Percentiles rank a stretch among this genome's conserved stretches.
Evolutionary conservation across 2,113 vertebrate species (phyloP).

Genomic region (Leucopsar rothschildi): DNA sequence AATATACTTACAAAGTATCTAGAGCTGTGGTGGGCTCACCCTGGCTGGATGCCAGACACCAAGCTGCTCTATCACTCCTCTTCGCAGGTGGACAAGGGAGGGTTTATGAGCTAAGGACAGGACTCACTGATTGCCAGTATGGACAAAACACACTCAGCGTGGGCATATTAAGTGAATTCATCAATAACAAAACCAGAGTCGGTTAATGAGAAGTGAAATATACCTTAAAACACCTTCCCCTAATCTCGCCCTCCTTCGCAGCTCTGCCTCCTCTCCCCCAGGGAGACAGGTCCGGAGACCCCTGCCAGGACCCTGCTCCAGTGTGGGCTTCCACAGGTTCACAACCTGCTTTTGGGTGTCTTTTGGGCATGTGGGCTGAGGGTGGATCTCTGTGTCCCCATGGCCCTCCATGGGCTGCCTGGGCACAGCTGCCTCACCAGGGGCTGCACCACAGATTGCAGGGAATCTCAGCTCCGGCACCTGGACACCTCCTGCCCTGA

Average conservation of each 20-base stretch:
- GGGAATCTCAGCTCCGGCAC: rapidly evolving
- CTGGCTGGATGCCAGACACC: neutral
- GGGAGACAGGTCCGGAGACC: neutral
- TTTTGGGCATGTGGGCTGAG: neutral
- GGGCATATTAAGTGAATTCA: neutral
- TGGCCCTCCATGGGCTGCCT: neutral
- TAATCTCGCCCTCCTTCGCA: neutral
- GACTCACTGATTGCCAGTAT: neutral
- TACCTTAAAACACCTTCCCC: neutral
- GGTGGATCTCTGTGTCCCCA: neutral
- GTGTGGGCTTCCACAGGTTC: rapidly evolving
- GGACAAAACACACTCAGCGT: neutral
- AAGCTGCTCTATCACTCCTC: neutral
- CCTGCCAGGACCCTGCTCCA: neutral
- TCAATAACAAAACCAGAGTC: neutral
- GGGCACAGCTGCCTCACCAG: neutral
- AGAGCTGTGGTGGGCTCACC: neutral
- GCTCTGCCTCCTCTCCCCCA: neutral
- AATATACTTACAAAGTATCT: neutral
- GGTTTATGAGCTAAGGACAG: neutral
- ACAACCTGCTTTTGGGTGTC: neutral
- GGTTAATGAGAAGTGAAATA: neutral
- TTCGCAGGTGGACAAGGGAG: neutral
- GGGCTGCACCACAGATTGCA: rapidly evolving
- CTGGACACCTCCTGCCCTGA: neutral